A percentile compares a stretch with the other conserved stretches of the same genome.
Conservation (phyloP, 1,140 invertebrate genomes). For the Marisa cornuarietis region DNA sequence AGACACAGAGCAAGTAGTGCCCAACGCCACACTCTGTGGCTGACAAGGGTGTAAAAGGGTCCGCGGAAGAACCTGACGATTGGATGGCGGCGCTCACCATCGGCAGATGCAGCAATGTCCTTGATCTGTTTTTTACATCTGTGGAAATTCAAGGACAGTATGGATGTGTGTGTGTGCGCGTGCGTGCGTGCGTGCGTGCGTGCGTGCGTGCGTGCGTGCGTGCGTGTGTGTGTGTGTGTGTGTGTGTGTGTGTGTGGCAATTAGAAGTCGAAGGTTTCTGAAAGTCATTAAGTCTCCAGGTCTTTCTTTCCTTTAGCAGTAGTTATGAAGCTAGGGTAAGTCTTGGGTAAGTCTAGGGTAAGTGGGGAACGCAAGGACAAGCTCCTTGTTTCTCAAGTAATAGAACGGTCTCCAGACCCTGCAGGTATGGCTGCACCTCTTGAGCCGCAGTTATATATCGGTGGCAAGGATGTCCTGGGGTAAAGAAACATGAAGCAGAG, state of each 20-base stretch:
- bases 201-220: no score
- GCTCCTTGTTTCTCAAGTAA: no score
- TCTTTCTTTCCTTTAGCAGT: no score
- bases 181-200: no score
- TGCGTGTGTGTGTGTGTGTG: no score
- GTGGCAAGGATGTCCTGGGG: no score
- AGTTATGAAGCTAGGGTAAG: not conserved
- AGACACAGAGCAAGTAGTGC: conserved; percentile 35
- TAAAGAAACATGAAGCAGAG: no score
- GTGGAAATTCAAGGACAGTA: not conserved
- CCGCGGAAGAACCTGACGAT: conserved; percentile 37
- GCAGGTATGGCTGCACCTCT: no score
- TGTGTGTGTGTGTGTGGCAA: no score
- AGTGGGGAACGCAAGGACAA: not conserved
- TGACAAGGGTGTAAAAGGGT: conserved; percentile 42
- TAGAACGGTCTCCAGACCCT: no score
- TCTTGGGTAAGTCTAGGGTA: not conserved
- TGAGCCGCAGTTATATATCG: no score
- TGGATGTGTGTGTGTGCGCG: not conserved
- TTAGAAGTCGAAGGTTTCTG: not conserved
- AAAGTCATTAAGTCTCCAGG: not conserved
- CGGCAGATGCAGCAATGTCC: no score
- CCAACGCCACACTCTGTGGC: conserved; percentile 37
- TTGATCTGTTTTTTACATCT: not conserved
- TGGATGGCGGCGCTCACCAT: conserved; percentile 1